Percentiles rank a stretch among this genome's conserved stretches.
Evolutionary conservation across 2,113 vertebrate species (phyloP).

Genomic region (Crotalus helleri): DNA sequence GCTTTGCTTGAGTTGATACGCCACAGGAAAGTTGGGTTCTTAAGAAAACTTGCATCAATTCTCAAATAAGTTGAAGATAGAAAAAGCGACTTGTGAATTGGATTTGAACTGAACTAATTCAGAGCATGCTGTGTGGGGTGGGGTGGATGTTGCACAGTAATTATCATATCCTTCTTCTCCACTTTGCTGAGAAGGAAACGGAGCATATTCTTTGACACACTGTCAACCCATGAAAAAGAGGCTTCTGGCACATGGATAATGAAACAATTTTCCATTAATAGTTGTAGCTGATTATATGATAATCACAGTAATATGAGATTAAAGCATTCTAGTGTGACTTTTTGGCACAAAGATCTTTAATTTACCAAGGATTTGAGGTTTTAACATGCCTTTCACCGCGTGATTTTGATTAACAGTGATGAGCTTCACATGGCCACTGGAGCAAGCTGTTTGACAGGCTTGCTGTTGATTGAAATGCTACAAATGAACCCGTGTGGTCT

Average conservation of each 20-base stretch:
- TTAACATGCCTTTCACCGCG: constrained; percentile 39
- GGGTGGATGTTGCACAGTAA: neutral
- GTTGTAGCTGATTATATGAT: constrained; percentile 5
- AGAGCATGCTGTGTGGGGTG: neutral
- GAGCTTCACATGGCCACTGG: constrained; percentile 22
- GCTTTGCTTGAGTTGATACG: neutral
- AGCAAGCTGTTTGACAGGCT: constrained; percentile 19
- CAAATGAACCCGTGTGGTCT: neutral
- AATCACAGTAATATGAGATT: constrained; percentile 17
- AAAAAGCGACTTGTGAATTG: neutral
- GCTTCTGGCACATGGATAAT: neutral
- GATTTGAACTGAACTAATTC: neutral
- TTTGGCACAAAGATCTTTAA: constrained; percentile 31
- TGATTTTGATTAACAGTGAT: constrained; percentile 31
- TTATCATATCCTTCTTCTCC: neutral
- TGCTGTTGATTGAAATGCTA: neutral
- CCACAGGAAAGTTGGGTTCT: neutral
- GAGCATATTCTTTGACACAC: neutral
- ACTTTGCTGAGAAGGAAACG: neutral
- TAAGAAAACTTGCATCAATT: neutral
- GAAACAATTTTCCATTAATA: neutral
- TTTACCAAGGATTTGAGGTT: constrained; percentile 21
- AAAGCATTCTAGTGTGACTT: neutral
- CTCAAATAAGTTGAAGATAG: neutral
- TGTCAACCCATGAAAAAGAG: neutral